phyloP scores from a whole-genome alignment of 2,888 invertebrate species.

The Spodoptera exigua region DNA sequence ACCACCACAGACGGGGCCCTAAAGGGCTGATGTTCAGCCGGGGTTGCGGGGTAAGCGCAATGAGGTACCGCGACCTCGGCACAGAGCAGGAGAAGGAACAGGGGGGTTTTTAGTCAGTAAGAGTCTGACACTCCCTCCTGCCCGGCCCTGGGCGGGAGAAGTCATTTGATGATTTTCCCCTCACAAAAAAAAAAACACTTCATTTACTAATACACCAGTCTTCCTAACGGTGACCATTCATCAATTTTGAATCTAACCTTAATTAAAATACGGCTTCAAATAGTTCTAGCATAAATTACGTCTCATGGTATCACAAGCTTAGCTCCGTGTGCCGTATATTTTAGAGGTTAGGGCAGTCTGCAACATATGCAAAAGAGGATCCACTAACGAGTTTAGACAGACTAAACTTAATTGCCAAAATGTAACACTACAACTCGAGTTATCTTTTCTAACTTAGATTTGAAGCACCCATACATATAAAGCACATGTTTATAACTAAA shows the following conservation, averaged over 20 bases:
- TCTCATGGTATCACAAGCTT: conserved; percentile 16
- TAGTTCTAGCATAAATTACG: conserved; percentile 19
- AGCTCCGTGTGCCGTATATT: conserved; percentile 21
- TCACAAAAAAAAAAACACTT: too few species aligned
- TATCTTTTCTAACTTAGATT: conserved; percentile 36
- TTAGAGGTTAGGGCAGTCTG: conserved; percentile 13
- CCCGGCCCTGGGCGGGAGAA: too few species aligned
- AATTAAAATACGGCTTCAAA: conserved; percentile 20
- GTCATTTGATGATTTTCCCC: too few species aligned
- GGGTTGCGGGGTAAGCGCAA: too few species aligned
- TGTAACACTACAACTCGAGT: conserved; percentile 24
- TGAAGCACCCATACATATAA: conserved; percentile 37
- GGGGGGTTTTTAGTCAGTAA: too few species aligned
- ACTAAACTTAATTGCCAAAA: conserved; percentile 40
- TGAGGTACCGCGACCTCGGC: too few species aligned
- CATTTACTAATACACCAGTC: too few species aligned
- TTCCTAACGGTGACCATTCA: too few species aligned
- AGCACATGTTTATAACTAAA: conserved; percentile 53
- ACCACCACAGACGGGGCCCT: too few species aligned
- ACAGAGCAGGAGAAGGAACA: too few species aligned
- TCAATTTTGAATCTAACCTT: background rate
- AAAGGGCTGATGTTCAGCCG: too few species aligned
- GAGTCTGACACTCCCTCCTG: too few species aligned
- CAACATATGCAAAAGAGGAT: conserved; percentile 41
- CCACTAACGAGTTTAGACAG: conserved; percentile 33